These are phyloP conservation scores for Platysternon megacephalum DNA, from an alignment of 2,113 vertebrate species.

Conservation along the genomic window DNA sequence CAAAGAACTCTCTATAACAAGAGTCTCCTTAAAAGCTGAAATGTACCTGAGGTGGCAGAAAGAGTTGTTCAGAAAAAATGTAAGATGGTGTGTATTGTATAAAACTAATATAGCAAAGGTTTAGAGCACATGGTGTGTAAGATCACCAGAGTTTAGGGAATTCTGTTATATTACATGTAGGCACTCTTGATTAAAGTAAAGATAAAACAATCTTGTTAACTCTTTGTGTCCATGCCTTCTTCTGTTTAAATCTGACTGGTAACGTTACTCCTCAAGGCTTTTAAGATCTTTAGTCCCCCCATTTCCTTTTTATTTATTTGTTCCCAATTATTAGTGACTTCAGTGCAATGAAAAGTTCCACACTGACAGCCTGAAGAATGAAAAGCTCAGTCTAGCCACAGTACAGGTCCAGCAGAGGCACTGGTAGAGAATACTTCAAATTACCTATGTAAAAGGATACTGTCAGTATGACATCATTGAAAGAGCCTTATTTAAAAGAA, in stretches of 20 bases:
- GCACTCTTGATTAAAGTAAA: not conserved
- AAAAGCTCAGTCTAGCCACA: not conserved
- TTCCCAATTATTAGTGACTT: not conserved
- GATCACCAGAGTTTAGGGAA: not conserved
- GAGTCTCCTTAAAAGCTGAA: conserved; percentile 43
- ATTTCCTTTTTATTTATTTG: not conserved
- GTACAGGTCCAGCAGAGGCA: not conserved
- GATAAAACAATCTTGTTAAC: not conserved
- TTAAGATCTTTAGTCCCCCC: not conserved
- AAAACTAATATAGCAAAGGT: conserved; percentile 7
- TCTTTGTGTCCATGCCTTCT: not conserved
- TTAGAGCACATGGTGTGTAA: not conserved
- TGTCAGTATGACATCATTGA: not conserved
- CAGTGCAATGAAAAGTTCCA: conserved; percentile 3
- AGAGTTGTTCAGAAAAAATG: not conserved
- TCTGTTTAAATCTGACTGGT: not conserved
- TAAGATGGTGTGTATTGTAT: not conserved
- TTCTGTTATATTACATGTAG: not conserved
- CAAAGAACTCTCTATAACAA: conserved; percentile 43
- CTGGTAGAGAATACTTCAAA: conserved; percentile 26
- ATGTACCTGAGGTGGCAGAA: conserved; percentile 47
- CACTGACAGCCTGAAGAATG: conserved; percentile 20
- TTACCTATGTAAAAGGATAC: conserved; percentile 22
- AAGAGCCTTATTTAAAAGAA: not conserved
- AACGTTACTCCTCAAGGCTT: not conserved